These are phyloP conservation scores for Brachyptera risi DNA, from an alignment of 2,888 invertebrate species.

Conservation along the genomic window DNA sequence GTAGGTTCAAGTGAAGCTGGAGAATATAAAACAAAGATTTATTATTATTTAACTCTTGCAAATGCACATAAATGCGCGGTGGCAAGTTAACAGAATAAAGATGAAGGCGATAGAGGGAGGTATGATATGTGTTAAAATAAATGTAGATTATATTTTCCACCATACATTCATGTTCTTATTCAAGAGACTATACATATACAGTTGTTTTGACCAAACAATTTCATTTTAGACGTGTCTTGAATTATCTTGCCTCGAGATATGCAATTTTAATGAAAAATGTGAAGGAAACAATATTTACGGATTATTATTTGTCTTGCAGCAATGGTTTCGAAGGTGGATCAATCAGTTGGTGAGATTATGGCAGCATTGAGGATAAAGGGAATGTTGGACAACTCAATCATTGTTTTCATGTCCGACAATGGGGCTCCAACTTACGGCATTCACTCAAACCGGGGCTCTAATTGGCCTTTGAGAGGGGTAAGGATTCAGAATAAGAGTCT, in stretches of 20 bases:
- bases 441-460: conserved; percentile 69
- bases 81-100: neutral
- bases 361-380: conserved; percentile 59
- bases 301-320: too few relatives aligned
- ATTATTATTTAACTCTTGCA: too few relatives aligned
- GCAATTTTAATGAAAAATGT: too few relatives aligned
- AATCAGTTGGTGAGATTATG: conserved; percentile 75
- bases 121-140: neutral
- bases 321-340: conserved; percentile 80
- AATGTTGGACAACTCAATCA: conserved; percentile 75
- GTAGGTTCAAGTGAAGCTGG: conserved; percentile 42
- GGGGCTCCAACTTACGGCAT: conserved; percentile 73
- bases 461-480: conserved; percentile 76
- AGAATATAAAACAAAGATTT: too few relatives aligned
- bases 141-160: neutral
- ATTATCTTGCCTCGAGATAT: too few relatives aligned
- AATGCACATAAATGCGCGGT: too few relatives aligned
- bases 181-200: too few relatives aligned
- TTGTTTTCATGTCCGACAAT: conserved; percentile 85
- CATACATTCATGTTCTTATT: too few relatives aligned
- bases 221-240: too few relatives aligned
- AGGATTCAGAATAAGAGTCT: conserved; percentile 37
- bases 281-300: too few relatives aligned
- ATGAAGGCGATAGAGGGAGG: neutral
- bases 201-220: too few relatives aligned